Conservation (phyloP, 92 coral and sea anemone genomes). For the Paramuricea clavata region DNA sequence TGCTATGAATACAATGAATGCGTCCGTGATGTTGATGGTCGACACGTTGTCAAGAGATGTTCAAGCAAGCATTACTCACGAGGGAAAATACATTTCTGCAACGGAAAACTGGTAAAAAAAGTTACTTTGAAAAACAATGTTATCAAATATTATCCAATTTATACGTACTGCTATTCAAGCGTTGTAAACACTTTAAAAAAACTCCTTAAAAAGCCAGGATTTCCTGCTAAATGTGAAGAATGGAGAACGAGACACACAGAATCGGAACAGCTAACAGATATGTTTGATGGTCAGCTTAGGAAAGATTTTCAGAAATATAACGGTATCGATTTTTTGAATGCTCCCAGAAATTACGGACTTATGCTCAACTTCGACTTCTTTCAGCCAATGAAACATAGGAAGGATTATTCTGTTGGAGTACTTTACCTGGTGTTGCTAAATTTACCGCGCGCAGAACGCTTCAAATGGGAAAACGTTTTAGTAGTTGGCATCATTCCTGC, state of each 20-base stretch:
- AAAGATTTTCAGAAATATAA: conserved; percentile 53
- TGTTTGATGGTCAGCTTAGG: conserved; percentile 62
- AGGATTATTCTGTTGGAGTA: conserved; percentile 81
- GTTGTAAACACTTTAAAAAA: conserved; percentile 36
- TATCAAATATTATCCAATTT: conserved; percentile 66
- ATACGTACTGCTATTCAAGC: conserved; percentile 55
- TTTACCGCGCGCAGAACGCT: conserved; percentile 39
- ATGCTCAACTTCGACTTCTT: conserved; percentile 78
- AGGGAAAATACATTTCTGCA: neutral
- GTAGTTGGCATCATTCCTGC: conserved; percentile 69
- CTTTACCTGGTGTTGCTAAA: conserved; percentile 60
- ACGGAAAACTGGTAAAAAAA: conserved; percentile 35
- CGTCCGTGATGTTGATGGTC: neutral
- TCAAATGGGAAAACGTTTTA: conserved; percentile 73
- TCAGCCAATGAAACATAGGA: conserved; percentile 72
- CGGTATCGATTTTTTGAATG: conserved; percentile 62
- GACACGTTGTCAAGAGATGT: neutral
- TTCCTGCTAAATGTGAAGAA: conserved; percentile 55
- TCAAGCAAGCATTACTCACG: too few relatives aligned
- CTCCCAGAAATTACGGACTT: conserved; percentile 68
- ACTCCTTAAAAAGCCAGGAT: conserved; percentile 18
- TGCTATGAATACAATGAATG: conserved; percentile 30
- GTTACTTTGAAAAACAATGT: conserved; percentile 44
- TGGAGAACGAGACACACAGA: conserved; percentile 63
- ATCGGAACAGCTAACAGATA: conserved; percentile 58